Conservation (phyloP, 2,888 invertebrate species). For the Norana najaformis region DNA sequence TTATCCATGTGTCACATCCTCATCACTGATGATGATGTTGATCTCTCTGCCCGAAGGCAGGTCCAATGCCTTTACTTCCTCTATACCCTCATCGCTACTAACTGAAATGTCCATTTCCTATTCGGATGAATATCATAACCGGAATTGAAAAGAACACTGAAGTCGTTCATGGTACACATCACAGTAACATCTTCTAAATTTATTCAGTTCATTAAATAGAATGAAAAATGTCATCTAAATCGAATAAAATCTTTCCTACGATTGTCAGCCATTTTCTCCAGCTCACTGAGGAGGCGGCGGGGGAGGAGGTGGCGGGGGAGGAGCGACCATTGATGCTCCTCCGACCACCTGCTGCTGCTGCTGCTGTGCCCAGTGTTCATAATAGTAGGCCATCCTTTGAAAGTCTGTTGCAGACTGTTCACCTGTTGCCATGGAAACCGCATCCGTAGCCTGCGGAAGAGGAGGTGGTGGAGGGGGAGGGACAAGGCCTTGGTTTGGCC, state of each 20-base stretch:
- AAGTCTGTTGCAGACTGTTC: conserved; percentile 31
- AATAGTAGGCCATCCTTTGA: conserved; percentile 41
- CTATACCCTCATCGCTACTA: no score
- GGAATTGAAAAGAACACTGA: background rate
- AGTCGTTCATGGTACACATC: background rate
- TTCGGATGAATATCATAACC: background rate
- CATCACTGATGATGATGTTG: no score
- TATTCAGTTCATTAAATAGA: background rate
- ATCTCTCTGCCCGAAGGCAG: no score
- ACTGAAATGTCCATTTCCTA: no score
- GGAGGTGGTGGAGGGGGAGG: conserved; percentile 27
- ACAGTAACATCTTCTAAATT: background rate
- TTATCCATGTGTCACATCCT: no score
- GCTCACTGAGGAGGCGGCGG: conserved; percentile 35
- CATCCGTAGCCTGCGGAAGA: conserved; percentile 29
- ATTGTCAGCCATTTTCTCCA: background rate
- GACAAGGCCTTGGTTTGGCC: background rate
- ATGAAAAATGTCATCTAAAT: background rate
- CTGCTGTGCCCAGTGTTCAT: conserved; percentile 41
- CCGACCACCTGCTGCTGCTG: conserved; percentile 32
- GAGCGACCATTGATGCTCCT: conserved; percentile 34
- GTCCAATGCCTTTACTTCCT: no score
- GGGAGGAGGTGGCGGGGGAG: conserved; percentile 37
- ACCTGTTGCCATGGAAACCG: background rate
- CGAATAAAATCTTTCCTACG: background rate